Conservation (phyloP, 2,113 vertebrate genomes). For the Lophochroa leadbeateri region DNA sequence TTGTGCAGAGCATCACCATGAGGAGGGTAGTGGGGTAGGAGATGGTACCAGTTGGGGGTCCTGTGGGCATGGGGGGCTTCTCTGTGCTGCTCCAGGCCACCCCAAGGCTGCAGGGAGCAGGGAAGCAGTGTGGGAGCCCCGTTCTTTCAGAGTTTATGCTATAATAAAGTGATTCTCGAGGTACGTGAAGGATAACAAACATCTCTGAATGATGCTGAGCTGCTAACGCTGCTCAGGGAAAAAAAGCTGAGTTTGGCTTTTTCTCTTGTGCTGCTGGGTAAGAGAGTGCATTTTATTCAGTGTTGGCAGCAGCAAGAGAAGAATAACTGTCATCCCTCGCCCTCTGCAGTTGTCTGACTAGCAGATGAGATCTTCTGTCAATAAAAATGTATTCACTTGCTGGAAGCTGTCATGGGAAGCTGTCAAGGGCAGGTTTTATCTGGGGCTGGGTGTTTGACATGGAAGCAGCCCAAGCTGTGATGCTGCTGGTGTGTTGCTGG, state of each 20-base stretch:
- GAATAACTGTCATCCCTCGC: not conserved
- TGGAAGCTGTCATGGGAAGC: not conserved
- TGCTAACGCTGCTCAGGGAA: not conserved
- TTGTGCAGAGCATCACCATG: accelerated
- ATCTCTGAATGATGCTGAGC: not conserved
- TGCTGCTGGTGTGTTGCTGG: not conserved
- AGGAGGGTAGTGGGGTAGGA: accelerated
- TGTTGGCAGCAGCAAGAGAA: not conserved
- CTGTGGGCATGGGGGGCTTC: not conserved
- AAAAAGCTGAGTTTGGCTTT: not conserved
- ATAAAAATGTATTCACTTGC: not conserved
- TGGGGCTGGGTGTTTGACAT: not conserved
- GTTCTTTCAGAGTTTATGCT: not conserved
- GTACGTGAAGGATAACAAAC: not conserved
- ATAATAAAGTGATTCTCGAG: not conserved
- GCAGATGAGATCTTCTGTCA: not conserved
- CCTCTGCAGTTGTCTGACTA: not conserved
- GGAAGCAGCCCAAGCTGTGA: not conserved
- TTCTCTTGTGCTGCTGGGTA: not conserved
- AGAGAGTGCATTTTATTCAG: not conserved
- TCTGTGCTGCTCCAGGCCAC: not conserved
- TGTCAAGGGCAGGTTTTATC: not conserved
- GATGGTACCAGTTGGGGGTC: accelerated
- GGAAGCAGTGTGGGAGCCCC: accelerated
- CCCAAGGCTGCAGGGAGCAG: not conserved